Conservation (phyloP, 1,140 invertebrate genomes). For the Maniola jurtina region DNA sequence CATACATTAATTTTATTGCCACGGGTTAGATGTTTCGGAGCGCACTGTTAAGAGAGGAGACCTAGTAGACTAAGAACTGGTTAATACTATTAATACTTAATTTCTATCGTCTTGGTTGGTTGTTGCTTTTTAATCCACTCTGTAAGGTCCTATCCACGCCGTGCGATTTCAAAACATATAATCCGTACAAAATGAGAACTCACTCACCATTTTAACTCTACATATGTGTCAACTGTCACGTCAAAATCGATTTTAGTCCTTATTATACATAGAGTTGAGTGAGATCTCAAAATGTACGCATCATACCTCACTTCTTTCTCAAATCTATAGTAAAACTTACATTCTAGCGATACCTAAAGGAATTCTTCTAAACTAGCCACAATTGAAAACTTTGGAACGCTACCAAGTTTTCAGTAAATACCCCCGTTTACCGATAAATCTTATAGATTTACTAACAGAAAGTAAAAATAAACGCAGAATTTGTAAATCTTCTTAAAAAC, state of each 20-base stretch:
- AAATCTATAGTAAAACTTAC: not conserved
- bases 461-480: not conserved
- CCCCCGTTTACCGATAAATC: not conserved
- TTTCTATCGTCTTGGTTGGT: no score
- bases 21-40: not conserved
- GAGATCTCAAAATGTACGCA: no score
- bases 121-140: no score
- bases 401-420: not conserved
- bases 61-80: not conserved
- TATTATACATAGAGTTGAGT: no score
- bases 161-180: not conserved
- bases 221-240: no score
- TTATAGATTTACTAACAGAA: not conserved
- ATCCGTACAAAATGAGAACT: no score
- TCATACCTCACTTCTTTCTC: not conserved
- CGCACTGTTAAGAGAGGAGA: not conserved
- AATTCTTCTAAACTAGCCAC: slow-evolving; percentile 1
- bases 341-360: not conserved
- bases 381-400: slow-evolving; percentile 1
- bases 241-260: no score
- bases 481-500: not conserved
- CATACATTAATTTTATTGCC: not conserved
- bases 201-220: no score
- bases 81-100: not conserved
- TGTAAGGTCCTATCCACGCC: not conserved